These are phyloP conservation scores for Salvelinus namaycush DNA, from an alignment of 2,113 vertebrate genomes.

Conservation along the genomic window DNA sequence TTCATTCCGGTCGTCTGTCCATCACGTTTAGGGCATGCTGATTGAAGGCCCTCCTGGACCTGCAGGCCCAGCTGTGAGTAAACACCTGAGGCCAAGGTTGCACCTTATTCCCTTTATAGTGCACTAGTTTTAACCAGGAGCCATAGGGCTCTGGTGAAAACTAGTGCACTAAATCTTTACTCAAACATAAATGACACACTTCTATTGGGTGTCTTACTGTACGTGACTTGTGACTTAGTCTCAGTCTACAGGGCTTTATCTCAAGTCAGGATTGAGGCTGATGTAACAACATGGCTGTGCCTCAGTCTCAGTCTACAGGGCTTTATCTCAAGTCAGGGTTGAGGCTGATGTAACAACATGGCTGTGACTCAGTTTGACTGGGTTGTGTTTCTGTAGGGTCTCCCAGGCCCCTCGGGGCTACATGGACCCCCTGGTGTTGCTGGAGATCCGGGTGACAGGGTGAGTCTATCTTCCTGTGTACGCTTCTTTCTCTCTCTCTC, in stretches of 20 bases:
- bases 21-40: conserved; percentile 88
- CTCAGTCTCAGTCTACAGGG: no score
- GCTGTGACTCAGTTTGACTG: background rate
- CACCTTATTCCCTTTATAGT: background rate
- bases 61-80: conserved; percentile 89
- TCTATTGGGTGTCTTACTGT: no score
- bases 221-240: no score
- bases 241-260: no score
- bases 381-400: conserved; percentile 76
- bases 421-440: conserved; percentile 85
- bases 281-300: no score
- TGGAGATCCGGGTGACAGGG: conserved; percentile 92
- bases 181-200: no score
- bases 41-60: conserved; percentile 92
- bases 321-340: no score
- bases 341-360: no score
- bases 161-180: no score
- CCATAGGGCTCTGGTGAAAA: no score
- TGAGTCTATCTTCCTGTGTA: conserved; percentile 71
- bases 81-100: background rate
- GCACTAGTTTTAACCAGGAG: no score
- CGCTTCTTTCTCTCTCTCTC: background rate
- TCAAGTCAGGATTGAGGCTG: no score
- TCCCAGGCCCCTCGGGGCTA: conserved; percentile 87
- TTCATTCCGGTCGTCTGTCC: conserved; percentile 60